phyloP scores from a whole-genome alignment of 2,113 vertebrate genomes.

The Daboia siamensis region DNA sequence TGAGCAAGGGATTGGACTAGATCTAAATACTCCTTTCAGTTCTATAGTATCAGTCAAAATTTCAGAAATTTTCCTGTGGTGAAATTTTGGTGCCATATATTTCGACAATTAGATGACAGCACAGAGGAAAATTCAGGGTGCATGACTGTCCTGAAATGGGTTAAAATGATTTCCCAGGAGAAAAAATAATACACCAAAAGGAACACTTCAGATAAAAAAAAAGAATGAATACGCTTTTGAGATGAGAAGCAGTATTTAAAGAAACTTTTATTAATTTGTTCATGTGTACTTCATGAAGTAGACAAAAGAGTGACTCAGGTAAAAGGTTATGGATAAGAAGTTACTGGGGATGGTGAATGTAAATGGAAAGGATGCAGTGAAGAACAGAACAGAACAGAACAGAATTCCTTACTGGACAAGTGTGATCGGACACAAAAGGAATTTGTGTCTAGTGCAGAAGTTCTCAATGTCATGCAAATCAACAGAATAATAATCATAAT shows the following conservation, averaged over 20 bases:
- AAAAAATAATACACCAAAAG: not conserved
- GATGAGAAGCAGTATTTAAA: not conserved
- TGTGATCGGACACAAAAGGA: not conserved
- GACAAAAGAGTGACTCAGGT: not conserved
- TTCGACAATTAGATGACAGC: not conserved
- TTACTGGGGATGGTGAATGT: not conserved
- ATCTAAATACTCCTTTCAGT: not conserved
- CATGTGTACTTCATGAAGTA: not conserved
- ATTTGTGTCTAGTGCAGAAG: not conserved
- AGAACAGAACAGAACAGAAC: too few relatives aligned
- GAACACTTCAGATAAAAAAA: not conserved
- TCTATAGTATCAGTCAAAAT: not conserved
- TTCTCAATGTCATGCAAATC: not conserved
- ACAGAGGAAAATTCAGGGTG: not conserved
- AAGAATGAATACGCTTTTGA: not conserved
- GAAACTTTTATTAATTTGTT: not conserved
- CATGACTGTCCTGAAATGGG: slow-evolving; percentile 11
- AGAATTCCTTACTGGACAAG: not conserved
- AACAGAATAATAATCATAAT: not conserved
- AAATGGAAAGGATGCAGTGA: not conserved
- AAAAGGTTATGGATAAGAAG: not conserved
- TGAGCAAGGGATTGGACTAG: not conserved
- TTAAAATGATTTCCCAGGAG: not conserved
- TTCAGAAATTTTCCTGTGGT: not conserved
- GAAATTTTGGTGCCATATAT: not conserved